These are phyloP conservation scores for Kradibia gibbosae DNA, from an alignment of 1,140 invertebrate genomes.

Conservation along the genomic window DNA sequence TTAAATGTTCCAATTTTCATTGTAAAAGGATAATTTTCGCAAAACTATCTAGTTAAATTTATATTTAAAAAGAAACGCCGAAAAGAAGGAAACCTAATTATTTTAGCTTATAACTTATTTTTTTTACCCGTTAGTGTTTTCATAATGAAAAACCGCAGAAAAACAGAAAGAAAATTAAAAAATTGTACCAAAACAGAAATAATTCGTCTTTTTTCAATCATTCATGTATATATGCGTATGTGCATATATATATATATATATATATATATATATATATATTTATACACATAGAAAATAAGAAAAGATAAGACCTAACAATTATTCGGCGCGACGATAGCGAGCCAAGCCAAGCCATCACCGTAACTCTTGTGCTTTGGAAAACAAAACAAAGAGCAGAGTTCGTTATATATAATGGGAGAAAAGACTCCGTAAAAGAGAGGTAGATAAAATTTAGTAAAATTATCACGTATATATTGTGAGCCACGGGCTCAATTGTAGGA, in stretches of 20 bases:
- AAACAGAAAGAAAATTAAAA: background rate
- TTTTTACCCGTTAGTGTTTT: background rate
- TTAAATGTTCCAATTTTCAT: too few relatives aligned
- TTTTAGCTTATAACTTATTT: background rate
- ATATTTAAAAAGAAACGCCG: too few relatives aligned
- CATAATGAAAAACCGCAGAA: background rate
- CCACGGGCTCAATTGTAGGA: too few relatives aligned
- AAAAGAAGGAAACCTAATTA: slow-evolving; percentile 27
- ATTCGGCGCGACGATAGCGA: slow-evolving; percentile 6
- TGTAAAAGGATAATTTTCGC: too few relatives aligned
- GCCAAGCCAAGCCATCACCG: background rate
- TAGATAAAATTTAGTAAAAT: background rate
- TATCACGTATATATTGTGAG: background rate
- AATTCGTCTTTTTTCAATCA: too few relatives aligned
- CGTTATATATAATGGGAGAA: background rate
- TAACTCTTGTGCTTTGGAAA: slow-evolving; percentile 10
- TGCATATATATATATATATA: background rate
- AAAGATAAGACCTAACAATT: slow-evolving; percentile 34
- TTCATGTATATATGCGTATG: too few relatives aligned
- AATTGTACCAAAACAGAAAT: slow-evolving; percentile 1
- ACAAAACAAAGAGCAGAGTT: slow-evolving; percentile 9
- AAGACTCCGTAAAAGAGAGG: background rate
- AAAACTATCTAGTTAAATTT: too few relatives aligned
- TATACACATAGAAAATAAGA: background rate
- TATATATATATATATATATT: background rate